Base-by-base conservation (phyloP, 2,888 invertebrate species). In the Drosophila imparisetae region DNA sequence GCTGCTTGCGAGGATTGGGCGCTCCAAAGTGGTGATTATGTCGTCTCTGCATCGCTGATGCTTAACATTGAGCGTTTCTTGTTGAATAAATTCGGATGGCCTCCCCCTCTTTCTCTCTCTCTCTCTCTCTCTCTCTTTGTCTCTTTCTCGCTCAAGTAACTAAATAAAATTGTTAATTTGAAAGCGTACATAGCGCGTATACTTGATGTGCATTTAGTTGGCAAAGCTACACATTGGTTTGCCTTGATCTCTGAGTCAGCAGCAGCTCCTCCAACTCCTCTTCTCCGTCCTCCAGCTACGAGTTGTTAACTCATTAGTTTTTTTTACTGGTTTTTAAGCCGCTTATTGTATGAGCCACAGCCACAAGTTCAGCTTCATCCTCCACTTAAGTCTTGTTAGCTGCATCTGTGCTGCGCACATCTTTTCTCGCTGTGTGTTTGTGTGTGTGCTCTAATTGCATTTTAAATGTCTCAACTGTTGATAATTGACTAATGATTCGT, bases 131-230 rank as follows among this genome's bases (percentile, higher is more conserved):
- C 21, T 2, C 8, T 6, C 4, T 15, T 11, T 2, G 11, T 34
- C 2, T 3, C 18, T 4, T 1, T 6, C 34, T 13, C 7, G 61
- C 58, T 66, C 68, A 24, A 45, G 73, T 81, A 63, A 75, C 85
- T 80, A 78, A 89, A 89, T 85, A 72, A 85, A 89, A 85, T 89
- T 89, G 89, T 81, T 87, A 79, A 85, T 87, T 78, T 72, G 64
- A 72, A 63, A 73, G 89, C 69, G 58, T 42, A 50, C 53, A 78
- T 78, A 66, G 65, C 62, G 78, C 83, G 84, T 83, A 85, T 86
- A 84, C 89, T 89, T 89, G 81, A 85, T 89, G 75, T 70, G 71
- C 67, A 72, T 84, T 83, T 76, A 76, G 81, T 76, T 81, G 69
- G 69, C 71, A 54, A 36, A 63, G 63, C 36, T 21, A 36, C 54